Conservation (phyloP, 2,113 vertebrate species). For the Tyto alba region DNA sequence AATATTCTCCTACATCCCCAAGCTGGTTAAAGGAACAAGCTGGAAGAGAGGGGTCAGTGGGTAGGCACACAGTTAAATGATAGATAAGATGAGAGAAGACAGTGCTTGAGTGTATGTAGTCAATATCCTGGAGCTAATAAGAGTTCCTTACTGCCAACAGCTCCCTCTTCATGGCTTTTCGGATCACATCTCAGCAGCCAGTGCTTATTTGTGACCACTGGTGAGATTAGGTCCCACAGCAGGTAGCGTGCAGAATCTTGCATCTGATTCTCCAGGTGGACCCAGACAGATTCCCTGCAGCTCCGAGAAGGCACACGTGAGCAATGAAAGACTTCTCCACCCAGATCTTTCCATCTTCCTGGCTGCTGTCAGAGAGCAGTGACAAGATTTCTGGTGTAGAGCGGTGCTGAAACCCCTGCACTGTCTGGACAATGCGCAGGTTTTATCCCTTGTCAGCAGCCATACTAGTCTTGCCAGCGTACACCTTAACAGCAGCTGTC, state of each 20-base stretch:
- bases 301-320: neutral
- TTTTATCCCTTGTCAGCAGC: neutral
- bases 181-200: slow-evolving; percentile 12
- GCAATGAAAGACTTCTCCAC: neutral
- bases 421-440: neutral
- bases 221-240: slow-evolving; percentile 1
- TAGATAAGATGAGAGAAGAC: slow-evolving; percentile 44
- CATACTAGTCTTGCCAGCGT: neutral
- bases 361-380: neutral
- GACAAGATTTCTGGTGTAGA: neutral
- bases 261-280: neutral
- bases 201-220: slow-evolving; percentile 17
- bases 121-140: slow-evolving; percentile 11
- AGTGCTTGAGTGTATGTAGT: neutral
- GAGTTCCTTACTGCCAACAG: slow-evolving; percentile 8
- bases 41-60: slow-evolving; percentile 33
- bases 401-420: neutral
- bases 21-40: slow-evolving; percentile 42
- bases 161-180: neutral
- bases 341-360: neutral
- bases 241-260: neutral
- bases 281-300: neutral
- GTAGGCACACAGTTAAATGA: neutral
- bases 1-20: slow-evolving; percentile 22
- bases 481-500: neutral